These are phyloP conservation scores for Mormyrops boulengeri DNA, from an alignment of 2,797 vertebrate species.

Conservation along the genomic window DNA sequence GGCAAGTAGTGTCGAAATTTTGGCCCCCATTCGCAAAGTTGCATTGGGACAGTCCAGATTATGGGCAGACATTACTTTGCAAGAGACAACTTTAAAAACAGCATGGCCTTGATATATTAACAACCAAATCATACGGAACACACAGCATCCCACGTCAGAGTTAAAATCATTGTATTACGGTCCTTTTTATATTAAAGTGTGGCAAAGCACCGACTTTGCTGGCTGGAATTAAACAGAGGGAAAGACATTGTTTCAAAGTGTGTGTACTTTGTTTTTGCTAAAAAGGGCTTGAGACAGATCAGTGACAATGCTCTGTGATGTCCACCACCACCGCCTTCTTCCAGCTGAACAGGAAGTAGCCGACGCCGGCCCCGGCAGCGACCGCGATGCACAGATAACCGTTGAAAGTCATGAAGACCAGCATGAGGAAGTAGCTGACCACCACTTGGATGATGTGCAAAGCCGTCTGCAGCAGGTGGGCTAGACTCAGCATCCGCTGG, in stretches of 20 bases:
- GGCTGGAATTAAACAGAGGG: slow-evolving; percentile 16
- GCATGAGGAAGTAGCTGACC: slow-evolving; percentile 94
- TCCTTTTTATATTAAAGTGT: neutral
- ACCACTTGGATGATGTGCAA: slow-evolving; percentile 90
- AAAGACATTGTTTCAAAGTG: neutral
- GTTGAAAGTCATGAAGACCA: slow-evolving; percentile 97
- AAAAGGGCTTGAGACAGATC: neutral
- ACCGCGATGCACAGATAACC: slow-evolving; percentile 92
- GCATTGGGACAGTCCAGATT: neutral
- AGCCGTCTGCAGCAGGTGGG: slow-evolving; percentile 85
- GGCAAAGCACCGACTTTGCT: neutral
- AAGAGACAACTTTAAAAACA: neutral
- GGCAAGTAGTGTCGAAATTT: neutral
- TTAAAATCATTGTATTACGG: neutral
- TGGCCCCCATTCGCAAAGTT: neutral
- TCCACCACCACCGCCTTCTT: slow-evolving; percentile 93
- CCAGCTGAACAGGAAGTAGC: slow-evolving; percentile 98
- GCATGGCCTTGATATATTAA: neutral
- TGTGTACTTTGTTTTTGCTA: slow-evolving; percentile 10
- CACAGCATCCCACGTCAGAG: neutral
- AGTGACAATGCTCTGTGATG: slow-evolving; percentile 97
- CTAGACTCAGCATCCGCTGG: slow-evolving; percentile 86
- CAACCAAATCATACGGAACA: neutral
- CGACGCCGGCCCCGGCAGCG: slow-evolving; percentile 77
- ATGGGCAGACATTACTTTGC: neutral